Evolutionary conservation across 2,113 vertebrate species (phyloP).

Genomic region (Oriolus oriolus): DNA sequence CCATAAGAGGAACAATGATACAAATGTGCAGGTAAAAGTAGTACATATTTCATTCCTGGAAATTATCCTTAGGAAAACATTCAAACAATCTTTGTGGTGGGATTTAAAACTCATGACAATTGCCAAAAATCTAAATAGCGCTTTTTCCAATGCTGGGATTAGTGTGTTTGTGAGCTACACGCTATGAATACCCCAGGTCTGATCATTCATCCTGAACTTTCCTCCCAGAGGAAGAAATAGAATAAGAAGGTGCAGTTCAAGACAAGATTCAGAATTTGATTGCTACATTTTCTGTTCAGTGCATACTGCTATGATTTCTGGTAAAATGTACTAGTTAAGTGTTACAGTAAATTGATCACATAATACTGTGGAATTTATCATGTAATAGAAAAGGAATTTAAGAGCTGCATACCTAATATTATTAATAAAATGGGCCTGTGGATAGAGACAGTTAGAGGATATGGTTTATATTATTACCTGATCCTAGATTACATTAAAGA

Average conservation of each 20-base stretch:
- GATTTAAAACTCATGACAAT: background rate
- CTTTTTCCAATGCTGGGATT: slow-evolving; percentile 20
- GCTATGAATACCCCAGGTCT: background rate
- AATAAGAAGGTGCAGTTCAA: background rate
- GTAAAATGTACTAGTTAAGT: slow-evolving; percentile 5
- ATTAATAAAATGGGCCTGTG: slow-evolving; percentile 47
- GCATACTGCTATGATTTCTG: slow-evolving; percentile 10
- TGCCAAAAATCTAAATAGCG: background rate
- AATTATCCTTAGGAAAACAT: background rate
- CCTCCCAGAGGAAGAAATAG: background rate
- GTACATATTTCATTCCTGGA: background rate
- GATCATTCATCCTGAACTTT: background rate
- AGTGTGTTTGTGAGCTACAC: background rate
- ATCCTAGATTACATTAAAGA: background rate
- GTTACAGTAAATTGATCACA: slow-evolving; percentile 46
- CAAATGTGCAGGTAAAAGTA: background rate
- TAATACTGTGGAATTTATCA: slow-evolving; percentile 24
- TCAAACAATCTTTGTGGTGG: background rate
- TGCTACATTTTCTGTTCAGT: background rate
- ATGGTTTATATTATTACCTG: slow-evolving; percentile 24
- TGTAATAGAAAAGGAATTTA: slow-evolving; percentile 56
- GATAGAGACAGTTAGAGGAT: background rate
- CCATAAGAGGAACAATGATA: background rate
- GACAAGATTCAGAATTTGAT: background rate
- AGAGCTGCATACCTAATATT: slow-evolving; percentile 41